Base-by-base conservation (phyloP, 2,888 invertebrate genomes). In the Arenicola marina region DNA sequence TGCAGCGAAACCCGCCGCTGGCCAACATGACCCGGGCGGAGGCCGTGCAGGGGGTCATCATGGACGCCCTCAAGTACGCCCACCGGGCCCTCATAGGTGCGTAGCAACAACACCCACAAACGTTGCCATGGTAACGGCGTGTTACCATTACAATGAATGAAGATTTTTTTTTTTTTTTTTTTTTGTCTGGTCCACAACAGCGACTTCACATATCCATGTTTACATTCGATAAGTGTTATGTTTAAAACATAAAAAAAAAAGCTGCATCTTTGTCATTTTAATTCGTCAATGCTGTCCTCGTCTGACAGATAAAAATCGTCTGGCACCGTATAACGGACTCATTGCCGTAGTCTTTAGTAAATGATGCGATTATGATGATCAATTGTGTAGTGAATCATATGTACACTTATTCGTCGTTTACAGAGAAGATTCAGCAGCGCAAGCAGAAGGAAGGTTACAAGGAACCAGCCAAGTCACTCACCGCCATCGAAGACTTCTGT, bases 401-500 rank as follows among this genome's bases (percentile, higher is more conserved):
- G n/a, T n/a, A n/a, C n/a, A n/a, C n/a, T n/a, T n/a, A n/a, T n/a
- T n/a, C n/a, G n/a, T n/a, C n/a, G 46, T 38, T 70, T 70, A 29
- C 74, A 81, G 81, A 78, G 60, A 81, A 81, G 72, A 80, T 81
- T 59, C 73, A 76, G 31, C 68, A 71, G 38, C 69, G 77, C 28
- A 79, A 79, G 61, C 75, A 76, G 63, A 70, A 72, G 43, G 79
- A 78, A 61, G 79, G 79, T 62, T 74, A 73, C 62, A 75, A 74
- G 48, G 75, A 75, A 46, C 75, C 76, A 24, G 75, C 77, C 44
- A 79, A 79, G 65, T 77, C 78, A 18, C 67, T 79, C 48, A 78
- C 76, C 68, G 78, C 78, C 63, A 80, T 81, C 61, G 80, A 81
- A 67, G 80, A 80, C 64, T 79, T 82, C 67, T 81, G 80, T 71